phyloP scores from a whole-genome alignment of 2,113 vertebrate genomes.

The Naja naja region DNA sequence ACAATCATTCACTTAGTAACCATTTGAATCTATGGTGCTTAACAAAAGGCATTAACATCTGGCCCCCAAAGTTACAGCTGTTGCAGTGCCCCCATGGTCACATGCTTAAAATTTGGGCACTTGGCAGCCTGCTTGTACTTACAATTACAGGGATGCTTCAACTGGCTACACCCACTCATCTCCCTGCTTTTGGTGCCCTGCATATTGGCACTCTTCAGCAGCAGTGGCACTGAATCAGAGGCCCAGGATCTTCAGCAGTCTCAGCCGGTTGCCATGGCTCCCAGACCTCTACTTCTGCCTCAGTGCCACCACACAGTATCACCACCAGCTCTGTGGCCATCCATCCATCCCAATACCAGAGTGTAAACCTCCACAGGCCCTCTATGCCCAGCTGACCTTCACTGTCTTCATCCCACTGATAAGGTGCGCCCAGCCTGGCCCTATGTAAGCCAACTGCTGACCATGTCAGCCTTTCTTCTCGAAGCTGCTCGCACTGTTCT shows the following conservation, averaged over 20 bases:
- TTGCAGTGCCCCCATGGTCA: neutral
- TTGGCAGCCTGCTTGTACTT: neutral
- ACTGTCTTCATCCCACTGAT: neutral
- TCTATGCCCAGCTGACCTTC: neutral
- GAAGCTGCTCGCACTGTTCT: neutral
- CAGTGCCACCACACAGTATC: neutral
- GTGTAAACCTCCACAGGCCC: neutral
- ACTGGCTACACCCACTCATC: neutral
- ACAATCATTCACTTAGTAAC: neutral
- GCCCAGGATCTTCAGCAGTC: neutral
- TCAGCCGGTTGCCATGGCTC: neutral
- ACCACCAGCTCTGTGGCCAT: neutral
- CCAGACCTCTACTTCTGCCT: neutral
- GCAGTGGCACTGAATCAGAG: neutral
- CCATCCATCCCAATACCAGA: neutral
- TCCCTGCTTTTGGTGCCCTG: neutral
- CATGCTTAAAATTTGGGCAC: neutral
- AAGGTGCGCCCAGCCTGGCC: neutral
- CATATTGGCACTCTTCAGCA: neutral
- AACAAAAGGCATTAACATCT: neutral
- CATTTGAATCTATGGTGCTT: neutral
- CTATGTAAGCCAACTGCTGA: neutral
- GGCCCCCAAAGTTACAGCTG: neutral
- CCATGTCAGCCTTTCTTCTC: neutral
- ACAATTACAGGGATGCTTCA: neutral